Evolutionary conservation across 2,797 vertebrate species (phyloP).

Genomic region (Lindbergichthys nudifrons): DNA sequence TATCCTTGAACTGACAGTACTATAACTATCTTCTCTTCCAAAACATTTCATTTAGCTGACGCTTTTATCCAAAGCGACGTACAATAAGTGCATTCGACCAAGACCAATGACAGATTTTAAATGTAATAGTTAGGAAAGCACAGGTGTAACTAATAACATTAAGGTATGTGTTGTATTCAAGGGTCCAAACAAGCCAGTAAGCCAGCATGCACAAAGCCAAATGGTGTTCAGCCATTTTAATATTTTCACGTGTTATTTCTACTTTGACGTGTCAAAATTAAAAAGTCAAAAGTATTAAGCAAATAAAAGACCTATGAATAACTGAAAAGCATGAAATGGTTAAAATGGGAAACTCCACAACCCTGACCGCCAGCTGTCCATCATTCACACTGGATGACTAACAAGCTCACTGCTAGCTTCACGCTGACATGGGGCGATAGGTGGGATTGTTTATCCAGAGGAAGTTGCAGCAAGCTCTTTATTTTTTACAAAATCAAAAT

Average conservation of each 20-base stretch:
- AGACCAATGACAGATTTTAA: background rate
- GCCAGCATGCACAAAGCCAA: background rate
- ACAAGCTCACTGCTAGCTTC: constrained; percentile 1
- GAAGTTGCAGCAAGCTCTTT: background rate
- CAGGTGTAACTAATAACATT: background rate
- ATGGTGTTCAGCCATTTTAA: constrained; percentile 2
- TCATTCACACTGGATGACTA: constrained; percentile 3
- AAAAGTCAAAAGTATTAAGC: too few relatives aligned
- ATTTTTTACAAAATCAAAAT: constrained; percentile 1
- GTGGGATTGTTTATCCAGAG: background rate
- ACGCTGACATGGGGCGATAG: background rate
- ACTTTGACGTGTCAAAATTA: background rate
- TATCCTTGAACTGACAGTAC: background rate
- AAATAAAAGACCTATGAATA: background rate
- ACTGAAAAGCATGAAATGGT: background rate
- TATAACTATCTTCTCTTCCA: background rate
- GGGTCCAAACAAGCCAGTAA: background rate
- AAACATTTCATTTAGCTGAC: too few relatives aligned
- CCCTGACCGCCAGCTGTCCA: constrained; percentile 2
- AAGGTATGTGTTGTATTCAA: background rate
- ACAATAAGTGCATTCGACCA: too few relatives aligned
- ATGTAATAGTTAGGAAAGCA: background rate
- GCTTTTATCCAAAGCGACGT: too few relatives aligned
- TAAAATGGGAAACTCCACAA: background rate
- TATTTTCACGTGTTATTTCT: background rate